These are phyloP conservation scores for Holotrichia oblita DNA, from an alignment of 1,140 invertebrate species.

Conservation along the genomic window DNA sequence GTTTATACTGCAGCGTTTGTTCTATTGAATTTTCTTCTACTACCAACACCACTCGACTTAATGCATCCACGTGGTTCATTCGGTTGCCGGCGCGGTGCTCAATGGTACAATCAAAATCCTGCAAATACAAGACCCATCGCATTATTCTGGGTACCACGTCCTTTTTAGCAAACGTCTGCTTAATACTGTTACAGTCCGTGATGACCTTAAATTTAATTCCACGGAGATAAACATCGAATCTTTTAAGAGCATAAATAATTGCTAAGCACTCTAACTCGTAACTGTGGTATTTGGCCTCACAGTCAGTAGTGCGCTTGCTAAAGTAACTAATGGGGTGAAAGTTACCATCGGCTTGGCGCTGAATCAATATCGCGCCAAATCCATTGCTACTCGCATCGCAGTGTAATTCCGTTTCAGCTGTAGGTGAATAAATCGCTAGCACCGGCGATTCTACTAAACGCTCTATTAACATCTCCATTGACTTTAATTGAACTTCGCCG, in stretches of 20 bases:
- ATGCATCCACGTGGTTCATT: background rate
- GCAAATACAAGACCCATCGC: background rate
- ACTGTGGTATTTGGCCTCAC: background rate
- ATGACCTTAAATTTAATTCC: background rate
- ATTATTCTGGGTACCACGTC: background rate
- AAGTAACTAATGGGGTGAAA: background rate
- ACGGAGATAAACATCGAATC: background rate
- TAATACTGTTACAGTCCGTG: background rate
- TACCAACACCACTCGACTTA: no score
- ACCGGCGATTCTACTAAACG: background rate
- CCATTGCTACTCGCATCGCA: background rate
- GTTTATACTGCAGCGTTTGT: no score
- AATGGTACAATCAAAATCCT: background rate
- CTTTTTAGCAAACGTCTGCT: background rate
- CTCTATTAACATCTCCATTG: background rate
- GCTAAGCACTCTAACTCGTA: background rate
- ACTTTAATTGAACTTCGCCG: background rate
- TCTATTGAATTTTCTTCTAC: no score
- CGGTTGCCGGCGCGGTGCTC: conserved; percentile 22
- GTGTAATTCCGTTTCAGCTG: background rate
- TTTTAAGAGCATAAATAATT: background rate
- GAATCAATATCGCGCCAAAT: conserved; percentile 3
- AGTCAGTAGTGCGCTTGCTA: background rate
- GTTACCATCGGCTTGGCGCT: background rate
- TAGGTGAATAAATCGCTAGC: background rate